These are phyloP conservation scores for Electrona antarctica DNA, from an alignment of 2,113 vertebrate species.

Conservation along the genomic window DNA sequence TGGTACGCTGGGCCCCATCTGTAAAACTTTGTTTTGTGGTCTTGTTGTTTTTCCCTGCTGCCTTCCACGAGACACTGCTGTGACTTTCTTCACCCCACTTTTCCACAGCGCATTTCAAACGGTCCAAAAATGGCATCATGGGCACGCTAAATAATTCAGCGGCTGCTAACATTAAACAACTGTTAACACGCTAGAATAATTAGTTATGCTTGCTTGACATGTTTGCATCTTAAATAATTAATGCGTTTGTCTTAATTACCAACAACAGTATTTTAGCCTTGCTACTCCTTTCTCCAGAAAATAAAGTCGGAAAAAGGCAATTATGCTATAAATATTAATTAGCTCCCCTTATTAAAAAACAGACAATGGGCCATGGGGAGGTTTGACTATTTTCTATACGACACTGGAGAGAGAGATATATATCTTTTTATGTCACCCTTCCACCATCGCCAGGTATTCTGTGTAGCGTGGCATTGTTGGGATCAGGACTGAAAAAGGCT, in stretches of 20 bases:
- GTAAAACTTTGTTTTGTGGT: slow-evolving; percentile 67
- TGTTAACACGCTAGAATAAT: slow-evolving; percentile 99
- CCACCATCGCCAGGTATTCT: slow-evolving; percentile 56
- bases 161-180: slow-evolving; percentile 99
- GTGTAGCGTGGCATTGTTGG: slow-evolving; percentile 45
- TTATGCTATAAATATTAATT: slow-evolving; percentile 98
- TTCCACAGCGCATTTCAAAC: slow-evolving; percentile 84
- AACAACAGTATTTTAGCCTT: slow-evolving; percentile 92
- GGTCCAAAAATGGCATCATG: slow-evolving; percentile 87
- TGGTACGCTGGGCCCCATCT: slow-evolving; percentile 48
- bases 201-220: slow-evolving; percentile 99
- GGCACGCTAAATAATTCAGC: slow-evolving; percentile 98
- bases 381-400: slow-evolving; percentile 48
- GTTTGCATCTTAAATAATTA: slow-evolving; percentile 99
- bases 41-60: slow-evolving; percentile 21
- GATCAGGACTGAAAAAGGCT: slow-evolving; percentile 29
- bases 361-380: slow-evolving; percentile 84
- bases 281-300: slow-evolving; percentile 88
- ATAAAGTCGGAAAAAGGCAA: slow-evolving; percentile 90
- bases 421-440: slow-evolving; percentile 40
- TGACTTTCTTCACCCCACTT: slow-evolving; percentile 69
- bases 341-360: slow-evolving; percentile 90
- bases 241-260: slow-evolving; percentile 99
- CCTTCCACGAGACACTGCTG: slow-evolving; percentile 39
- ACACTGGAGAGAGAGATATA: slow-evolving; percentile 59